Base-by-base conservation (phyloP, 2,797 vertebrate genomes). In the Lates japonicus region DNA sequence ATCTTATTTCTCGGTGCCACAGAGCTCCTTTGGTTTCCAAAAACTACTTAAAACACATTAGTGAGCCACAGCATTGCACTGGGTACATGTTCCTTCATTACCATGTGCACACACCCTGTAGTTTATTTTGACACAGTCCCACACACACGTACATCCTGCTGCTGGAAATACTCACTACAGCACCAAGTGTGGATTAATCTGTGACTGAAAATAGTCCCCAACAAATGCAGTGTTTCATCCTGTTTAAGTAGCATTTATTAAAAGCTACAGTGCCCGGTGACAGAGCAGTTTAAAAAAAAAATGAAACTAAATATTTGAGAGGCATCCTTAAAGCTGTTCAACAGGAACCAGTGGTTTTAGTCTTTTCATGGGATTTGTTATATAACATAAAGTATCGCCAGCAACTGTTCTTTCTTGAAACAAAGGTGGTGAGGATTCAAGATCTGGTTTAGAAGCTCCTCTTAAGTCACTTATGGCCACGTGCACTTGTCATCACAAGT, bases 401-500 rank as follows among this genome's bases (percentile, higher is more conserved):
- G 25, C 25, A 29, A 29, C 25, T 29, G 25, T 29, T 29, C 25
- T 5, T 22, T 22, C n/a, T 35, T 22, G 46, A n/a, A n/a, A n/a
- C n/a, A n/a, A n/a, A n/a, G n/a, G n/a, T n/a, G 58, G 74, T 6
- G 20, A 55, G 8, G 58, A 51, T 42, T 42, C 22, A 41, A 61
- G n/a, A 52, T 59, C 48, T 59, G 31, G 39, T 60, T 48, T 31
- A n/a, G 35, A 29, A 25, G 58, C 51, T 52, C 41, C 20, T 62
- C 10, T n/a, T 58, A 46, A 73, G 64, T 78, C 62, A 63, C 29
- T 70, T 0, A 25, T 29, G n/a, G 66, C 66, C 70, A 60, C 66
- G 49, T 62, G 22, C 70, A 60, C 66, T 44, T 62, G 22, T 61
- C 55, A 6, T 74, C 81, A 68, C 63, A 35, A 41, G 60, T 58